Percentiles rank a stretch among this genome's conserved stretches.
These are phyloP conservation scores for Bucorvus abyssinicus DNA, from an alignment of 2,797 vertebrate species.

Conservation along the genomic window DNA sequence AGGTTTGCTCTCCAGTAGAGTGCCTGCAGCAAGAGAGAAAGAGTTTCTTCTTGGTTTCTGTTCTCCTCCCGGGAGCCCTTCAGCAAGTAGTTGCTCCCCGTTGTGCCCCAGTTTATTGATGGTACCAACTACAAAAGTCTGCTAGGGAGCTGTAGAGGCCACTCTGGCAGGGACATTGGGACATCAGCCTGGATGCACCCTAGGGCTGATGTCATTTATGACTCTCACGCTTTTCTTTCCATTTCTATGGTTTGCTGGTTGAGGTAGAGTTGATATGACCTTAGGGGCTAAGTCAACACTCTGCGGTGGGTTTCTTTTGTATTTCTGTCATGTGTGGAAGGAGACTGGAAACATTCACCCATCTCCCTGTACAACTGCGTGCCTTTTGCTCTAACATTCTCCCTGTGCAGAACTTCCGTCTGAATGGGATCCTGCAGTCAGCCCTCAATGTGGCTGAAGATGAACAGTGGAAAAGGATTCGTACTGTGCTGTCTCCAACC, in stretches of 20 bases:
- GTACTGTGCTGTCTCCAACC: conserved; percentile 76
- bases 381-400: background rate
- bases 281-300: accelerated
- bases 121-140: background rate
- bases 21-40: background rate
- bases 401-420: conserved; percentile 71
- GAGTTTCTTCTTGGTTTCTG: background rate
- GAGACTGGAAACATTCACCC: background rate
- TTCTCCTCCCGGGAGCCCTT: background rate
- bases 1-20: background rate
- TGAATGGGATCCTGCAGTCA: conserved; percentile 73
- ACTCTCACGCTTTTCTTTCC: background rate
- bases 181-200: background rate
- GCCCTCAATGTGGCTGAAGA: conserved; percentile 69
- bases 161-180: background rate
- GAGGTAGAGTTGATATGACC: background rate
- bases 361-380: background rate
- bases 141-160: background rate
- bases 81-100: background rate
- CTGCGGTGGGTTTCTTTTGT: accelerated
- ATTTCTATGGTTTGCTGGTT: background rate
- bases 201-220: background rate
- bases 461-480: conserved; percentile 82
- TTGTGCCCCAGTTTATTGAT: background rate
- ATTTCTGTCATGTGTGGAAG: background rate